Evolutionary conservation across 2,113 vertebrate species (phyloP).

Genomic region (Xiphophorus hellerii): DNA sequence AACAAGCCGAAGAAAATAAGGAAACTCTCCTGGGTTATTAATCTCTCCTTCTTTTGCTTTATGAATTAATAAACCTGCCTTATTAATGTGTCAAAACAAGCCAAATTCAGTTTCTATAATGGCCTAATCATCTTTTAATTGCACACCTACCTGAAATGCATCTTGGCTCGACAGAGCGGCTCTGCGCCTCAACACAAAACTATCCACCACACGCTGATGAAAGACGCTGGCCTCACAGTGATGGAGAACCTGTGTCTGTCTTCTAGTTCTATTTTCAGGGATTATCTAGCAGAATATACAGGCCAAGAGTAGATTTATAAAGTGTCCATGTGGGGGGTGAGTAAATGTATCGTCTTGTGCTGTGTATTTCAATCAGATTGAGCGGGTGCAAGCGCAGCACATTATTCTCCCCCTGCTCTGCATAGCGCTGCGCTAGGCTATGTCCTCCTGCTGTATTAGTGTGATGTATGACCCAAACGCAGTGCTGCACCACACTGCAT

Average conservation of each 20-base stretch:
- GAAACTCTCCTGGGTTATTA: conserved; percentile 14
- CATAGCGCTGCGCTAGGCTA: conserved; percentile 76
- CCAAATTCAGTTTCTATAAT: conserved; percentile 34
- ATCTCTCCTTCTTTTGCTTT: conserved; percentile 5
- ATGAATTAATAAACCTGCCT: conserved; percentile 38
- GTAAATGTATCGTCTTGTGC: conserved; percentile 63
- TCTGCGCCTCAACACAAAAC: conserved; percentile 21
- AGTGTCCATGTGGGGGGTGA: conserved; percentile 63
- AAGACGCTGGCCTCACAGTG: conserved; percentile 27
- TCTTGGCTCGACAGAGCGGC: conserved; percentile 20
- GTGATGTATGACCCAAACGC: conserved; percentile 77
- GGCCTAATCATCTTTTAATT: conserved; percentile 61
- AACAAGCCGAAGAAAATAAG: conserved; percentile 1
- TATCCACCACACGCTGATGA: conserved; percentile 13
- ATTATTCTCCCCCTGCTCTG: conserved; percentile 76
- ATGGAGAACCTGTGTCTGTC: conserved; percentile 51
- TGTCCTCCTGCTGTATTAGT: conserved; percentile 77
- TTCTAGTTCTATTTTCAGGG: conserved; percentile 52
- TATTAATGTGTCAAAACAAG: conserved; percentile 31
- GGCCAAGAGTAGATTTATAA: conserved; percentile 68
- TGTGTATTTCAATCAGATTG: conserved; percentile 77
- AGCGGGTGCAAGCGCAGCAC: conserved; percentile 76
- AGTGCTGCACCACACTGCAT: conserved; percentile 57
- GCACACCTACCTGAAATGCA: conserved; percentile 14
- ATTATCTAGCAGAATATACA: conserved; percentile 56